These are phyloP conservation scores for Valencia hispanica DNA, from an alignment of 2,797 vertebrate species.

Conservation along the genomic window DNA sequence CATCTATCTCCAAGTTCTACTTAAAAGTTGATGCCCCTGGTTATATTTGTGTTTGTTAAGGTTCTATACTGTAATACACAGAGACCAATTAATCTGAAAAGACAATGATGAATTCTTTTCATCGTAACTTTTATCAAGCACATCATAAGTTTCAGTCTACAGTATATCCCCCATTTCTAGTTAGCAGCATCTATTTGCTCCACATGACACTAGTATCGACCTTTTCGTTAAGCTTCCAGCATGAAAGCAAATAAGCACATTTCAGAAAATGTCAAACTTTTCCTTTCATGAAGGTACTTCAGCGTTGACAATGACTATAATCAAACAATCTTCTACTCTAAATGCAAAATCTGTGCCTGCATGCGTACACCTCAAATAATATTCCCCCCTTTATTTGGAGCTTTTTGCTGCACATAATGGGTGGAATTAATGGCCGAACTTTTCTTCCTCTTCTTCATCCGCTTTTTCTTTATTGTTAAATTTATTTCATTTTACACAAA, in stretches of 20 bases:
- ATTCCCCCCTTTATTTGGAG: constrained; percentile 21
- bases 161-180: neutral
- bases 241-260: neutral
- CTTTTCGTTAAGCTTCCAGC: constrained; percentile 14
- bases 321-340: neutral
- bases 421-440: constrained; percentile 36
- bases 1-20: neutral
- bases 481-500: constrained; percentile 28
- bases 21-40: neutral
- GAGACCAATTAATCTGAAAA: neutral
- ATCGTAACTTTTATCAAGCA: neutral
- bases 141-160: neutral
- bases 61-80: neutral
- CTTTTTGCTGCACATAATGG: constrained; percentile 30
- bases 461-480: constrained; percentile 30
- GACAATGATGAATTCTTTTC: neutral
- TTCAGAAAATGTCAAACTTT: constrained; percentile 13
- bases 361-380: neutral
- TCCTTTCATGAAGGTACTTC: no score
- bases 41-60: neutral
- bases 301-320: neutral
- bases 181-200: constrained; percentile 14
- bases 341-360: neutral
- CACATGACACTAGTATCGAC: neutral
- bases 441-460: constrained; percentile 41